These are phyloP conservation scores for Entomyzon cyanotis DNA, from an alignment of 2,113 vertebrate species.

Conservation along the genomic window DNA sequence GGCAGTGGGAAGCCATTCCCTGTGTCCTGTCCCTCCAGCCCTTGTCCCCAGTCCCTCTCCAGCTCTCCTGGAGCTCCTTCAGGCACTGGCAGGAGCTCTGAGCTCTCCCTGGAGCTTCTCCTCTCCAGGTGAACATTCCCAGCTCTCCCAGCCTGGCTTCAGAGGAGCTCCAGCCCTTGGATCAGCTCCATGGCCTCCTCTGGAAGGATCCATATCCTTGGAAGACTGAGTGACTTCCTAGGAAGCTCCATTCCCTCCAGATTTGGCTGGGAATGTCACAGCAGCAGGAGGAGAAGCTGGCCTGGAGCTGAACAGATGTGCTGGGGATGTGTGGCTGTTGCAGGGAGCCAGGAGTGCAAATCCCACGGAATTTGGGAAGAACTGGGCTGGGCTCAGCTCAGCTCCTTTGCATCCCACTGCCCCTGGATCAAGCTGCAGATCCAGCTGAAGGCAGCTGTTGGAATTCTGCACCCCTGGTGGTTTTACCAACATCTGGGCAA, in stretches of 20 bases:
- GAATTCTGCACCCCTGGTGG: accelerated
- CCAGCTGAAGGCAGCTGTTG: background rate
- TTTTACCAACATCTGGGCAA: background rate
- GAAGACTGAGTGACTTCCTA: background rate
- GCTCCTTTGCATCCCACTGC: background rate
- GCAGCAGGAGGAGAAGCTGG: background rate
- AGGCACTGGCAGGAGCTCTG: background rate
- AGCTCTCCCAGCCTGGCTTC: background rate
- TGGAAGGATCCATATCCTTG: background rate
- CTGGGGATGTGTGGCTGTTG: background rate
- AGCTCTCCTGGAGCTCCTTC: background rate
- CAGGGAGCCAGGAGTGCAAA: accelerated
- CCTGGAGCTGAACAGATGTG: background rate
- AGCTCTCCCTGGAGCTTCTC: background rate
- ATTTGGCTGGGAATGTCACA: background rate
- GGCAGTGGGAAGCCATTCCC: background rate
- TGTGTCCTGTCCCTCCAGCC: background rate
- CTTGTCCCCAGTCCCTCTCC: background rate
- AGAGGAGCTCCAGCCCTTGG: background rate
- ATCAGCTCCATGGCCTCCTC: background rate
- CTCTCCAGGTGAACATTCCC: accelerated
- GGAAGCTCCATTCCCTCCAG: background rate
- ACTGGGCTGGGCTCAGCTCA: background rate
- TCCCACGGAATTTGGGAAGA: accelerated
- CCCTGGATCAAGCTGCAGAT: background rate